Percentiles rank a stretch among this genome's conserved stretches.
Conservation (phyloP, 2,113 vertebrate genomes). For the Gulo gulo region DNA sequence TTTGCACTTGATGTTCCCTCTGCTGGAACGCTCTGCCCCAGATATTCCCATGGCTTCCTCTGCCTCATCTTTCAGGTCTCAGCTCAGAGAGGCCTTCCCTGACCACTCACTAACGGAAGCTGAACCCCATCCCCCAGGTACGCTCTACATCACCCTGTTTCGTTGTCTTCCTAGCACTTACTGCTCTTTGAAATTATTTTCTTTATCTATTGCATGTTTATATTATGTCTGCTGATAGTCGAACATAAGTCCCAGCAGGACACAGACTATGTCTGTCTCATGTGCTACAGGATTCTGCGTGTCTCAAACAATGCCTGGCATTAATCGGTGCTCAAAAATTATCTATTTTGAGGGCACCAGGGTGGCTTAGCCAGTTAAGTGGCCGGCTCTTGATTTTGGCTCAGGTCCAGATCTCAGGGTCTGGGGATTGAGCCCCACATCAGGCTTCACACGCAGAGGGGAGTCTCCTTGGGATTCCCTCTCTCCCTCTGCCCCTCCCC, state of each 20-base stretch:
- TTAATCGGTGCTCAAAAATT: background rate
- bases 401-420: background rate
- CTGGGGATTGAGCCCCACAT: background rate
- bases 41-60: conserved; percentile 70
- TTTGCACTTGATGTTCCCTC: conserved; percentile 71
- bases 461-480: background rate
- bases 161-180: background rate
- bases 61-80: conserved; percentile 63
- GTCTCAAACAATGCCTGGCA: background rate
- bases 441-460: background rate
- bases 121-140: background rate
- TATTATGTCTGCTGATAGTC: background rate
- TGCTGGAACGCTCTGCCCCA: conserved; percentile 75
- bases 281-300: background rate
- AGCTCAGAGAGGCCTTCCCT: conserved; percentile 49
- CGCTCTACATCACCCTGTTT: background rate
- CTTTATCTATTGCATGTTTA: conserved; percentile 33
- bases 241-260: background rate
- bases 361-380: background rate
- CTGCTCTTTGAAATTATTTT: conserved; percentile 21
- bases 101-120: conserved; percentile 27
- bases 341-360: background rate
- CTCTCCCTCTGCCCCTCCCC: background rate
- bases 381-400: background rate
- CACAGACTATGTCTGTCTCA: background rate